Conservation (phyloP, 2,113 vertebrate genomes). For the Microtus ochrogaster region DNA sequence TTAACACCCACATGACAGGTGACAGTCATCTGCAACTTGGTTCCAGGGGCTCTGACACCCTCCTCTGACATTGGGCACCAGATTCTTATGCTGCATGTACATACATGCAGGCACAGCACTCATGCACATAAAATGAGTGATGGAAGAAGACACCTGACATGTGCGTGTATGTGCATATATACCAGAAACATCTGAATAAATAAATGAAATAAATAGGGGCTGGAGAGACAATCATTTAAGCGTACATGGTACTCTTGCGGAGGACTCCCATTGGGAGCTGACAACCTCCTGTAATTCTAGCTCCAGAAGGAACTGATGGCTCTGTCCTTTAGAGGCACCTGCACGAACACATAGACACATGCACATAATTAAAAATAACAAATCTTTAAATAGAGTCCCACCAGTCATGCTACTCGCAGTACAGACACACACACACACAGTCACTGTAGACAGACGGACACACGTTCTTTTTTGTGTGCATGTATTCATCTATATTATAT, state of each 20-base stretch:
- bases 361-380: background rate
- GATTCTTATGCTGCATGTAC: background rate
- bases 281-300: background rate
- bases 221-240: background rate
- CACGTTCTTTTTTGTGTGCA: background rate
- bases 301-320: background rate
- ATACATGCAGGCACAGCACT: background rate
- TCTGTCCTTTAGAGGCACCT: background rate
- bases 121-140: too few relatives aligned
- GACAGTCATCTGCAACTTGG: background rate
- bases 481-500: background rate
- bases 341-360: background rate
- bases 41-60: background rate
- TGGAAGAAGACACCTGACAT: background rate
- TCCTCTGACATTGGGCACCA: background rate
- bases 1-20: background rate
- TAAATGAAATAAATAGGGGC: background rate
- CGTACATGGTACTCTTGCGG: background rate
- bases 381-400: background rate
- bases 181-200: background rate
- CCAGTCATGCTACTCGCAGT: background rate
- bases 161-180: background rate
- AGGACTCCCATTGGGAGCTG: background rate
- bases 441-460: background rate
- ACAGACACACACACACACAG: too few relatives aligned